A percentile compares a stretch with the other conserved stretches of the same genome.
Conservation (phyloP, 2,797 vertebrate species). For the Dermochelys coriacea region DNA sequence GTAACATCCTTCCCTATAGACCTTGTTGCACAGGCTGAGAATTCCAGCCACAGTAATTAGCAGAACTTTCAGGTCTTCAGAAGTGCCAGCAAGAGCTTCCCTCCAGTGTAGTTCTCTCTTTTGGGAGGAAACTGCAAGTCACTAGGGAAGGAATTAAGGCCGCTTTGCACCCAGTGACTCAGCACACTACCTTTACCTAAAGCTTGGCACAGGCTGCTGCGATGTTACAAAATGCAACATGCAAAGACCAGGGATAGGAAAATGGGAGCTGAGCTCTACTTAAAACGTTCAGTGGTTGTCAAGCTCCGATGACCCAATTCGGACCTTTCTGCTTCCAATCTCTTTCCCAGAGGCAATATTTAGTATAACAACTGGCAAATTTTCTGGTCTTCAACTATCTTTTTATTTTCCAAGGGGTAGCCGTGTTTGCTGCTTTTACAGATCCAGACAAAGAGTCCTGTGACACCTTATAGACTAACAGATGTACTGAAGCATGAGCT, state of each 20-base stretch:
- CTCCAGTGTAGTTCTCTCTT: neutral
- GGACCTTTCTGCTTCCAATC: neutral
- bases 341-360: neutral
- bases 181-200: neutral
- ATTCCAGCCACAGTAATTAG: neutral
- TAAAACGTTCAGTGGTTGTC: neutral
- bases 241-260: neutral
- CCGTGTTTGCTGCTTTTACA: too few relatives aligned
- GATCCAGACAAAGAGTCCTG: too few relatives aligned
- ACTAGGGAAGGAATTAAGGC: neutral
- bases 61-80: neutral
- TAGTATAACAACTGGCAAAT: fast-evolving
- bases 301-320: neutral
- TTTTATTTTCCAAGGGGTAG: neutral
- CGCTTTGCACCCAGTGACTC: neutral
- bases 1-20: neutral
- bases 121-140: neutral
- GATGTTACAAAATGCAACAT: neutral
- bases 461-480: too few relatives aligned
- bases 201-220: neutral
- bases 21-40: neutral
- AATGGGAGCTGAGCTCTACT: neutral
- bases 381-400: neutral
- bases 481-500: too few relatives aligned
- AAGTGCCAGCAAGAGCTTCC: neutral